These are phyloP conservation scores for Heliconius ismenius DNA, from an alignment of 2,888 invertebrate species.

Conservation along the genomic window DNA sequence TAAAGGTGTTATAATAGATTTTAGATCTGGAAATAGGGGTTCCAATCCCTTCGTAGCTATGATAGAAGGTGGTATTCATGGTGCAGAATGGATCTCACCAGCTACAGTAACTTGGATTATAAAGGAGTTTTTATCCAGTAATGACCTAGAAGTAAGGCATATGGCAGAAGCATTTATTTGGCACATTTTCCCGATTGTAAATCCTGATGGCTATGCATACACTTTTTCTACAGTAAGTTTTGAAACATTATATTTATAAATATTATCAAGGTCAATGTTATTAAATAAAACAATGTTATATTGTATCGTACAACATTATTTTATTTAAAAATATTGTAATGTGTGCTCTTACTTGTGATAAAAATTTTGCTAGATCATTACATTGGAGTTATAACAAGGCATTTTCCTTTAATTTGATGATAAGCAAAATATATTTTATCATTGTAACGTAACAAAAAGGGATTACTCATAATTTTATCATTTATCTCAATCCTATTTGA, in stretches of 20 bases:
- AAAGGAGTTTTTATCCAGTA: conserved; percentile 85
- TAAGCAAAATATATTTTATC: background rate
- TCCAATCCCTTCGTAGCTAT: conserved; percentile 49
- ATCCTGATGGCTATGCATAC: conserved; percentile 88
- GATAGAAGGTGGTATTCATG: conserved; percentile 83
- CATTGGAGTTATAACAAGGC: background rate
- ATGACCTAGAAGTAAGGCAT: conserved; percentile 75
- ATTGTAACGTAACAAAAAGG: background rate
- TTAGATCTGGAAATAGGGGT: conserved; percentile 46
- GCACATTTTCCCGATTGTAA: conserved; percentile 88
- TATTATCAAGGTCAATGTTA: too few relatives aligned
- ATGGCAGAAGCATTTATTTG: conserved; percentile 86
- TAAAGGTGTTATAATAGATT: conserved; percentile 73
- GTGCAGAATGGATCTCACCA: conserved; percentile 89
- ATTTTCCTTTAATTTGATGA: background rate
- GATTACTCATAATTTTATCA: background rate
- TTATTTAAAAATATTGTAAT: too few relatives aligned
- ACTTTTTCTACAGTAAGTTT: conserved; percentile 82
- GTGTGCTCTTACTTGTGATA: background rate
- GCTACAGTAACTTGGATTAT: conserved; percentile 87
- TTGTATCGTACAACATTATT: too few relatives aligned
- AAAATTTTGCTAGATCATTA: background rate
- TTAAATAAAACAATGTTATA: background rate
- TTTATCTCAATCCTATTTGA: background rate
- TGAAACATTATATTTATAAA: background rate